These are phyloP conservation scores for Otus scops DNA, from an alignment of 2,797 vertebrate genomes.

Conservation along the genomic window DNA sequence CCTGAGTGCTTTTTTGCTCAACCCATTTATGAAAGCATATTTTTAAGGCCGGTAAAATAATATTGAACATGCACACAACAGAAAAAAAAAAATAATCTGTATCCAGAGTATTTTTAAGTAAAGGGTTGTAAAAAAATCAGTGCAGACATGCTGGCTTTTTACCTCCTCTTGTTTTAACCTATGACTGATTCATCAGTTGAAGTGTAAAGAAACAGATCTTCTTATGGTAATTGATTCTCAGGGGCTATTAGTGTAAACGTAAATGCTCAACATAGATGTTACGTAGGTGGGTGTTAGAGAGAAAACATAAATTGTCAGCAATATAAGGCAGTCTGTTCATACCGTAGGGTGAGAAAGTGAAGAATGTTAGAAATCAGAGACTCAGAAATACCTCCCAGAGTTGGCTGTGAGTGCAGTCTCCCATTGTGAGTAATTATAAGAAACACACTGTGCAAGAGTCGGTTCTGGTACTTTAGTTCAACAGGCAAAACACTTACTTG, in stretches of 20 bases:
- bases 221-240: constrained; percentile 58
- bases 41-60: constrained; percentile 19
- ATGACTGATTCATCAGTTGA: constrained; percentile 66
- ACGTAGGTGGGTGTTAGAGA: constrained; percentile 42
- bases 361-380: constrained; percentile 14
- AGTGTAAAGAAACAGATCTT: constrained; percentile 63
- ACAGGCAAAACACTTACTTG: neutral
- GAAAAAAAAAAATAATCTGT: neutral
- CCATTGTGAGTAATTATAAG: constrained; percentile 52
- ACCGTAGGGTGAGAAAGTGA: neutral
- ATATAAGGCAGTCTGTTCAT: constrained; percentile 34
- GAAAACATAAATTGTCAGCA: constrained; percentile 49
- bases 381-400: constrained; percentile 21
- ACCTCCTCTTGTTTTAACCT: constrained; percentile 59
- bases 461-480: neutral
- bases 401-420: constrained; percentile 1
- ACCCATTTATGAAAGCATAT: constrained; percentile 37
- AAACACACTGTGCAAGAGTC: neutral
- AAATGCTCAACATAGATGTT: constrained; percentile 60
- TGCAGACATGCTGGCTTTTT: constrained; percentile 58
- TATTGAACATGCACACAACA: neutral
- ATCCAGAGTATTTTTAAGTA: constrained; percentile 62
- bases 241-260: constrained; percentile 59
- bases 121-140: constrained; percentile 48
- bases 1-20: neutral